Base-by-base conservation (phyloP, 2,888 invertebrate genomes). In the Nephrocerus scutellatus region DNA sequence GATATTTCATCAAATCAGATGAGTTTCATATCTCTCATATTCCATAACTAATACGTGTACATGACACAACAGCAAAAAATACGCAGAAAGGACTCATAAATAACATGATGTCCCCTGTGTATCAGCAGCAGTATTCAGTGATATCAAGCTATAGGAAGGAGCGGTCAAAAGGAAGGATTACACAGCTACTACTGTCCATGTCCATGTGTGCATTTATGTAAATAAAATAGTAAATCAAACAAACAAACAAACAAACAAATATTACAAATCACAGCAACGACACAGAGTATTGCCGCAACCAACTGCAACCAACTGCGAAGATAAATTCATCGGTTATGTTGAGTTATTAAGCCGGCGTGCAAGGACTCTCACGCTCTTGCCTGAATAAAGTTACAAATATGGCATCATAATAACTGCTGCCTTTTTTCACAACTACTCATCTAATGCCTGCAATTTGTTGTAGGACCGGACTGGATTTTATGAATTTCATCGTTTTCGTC, bases 291-390 rank as follows among this genome's bases (percentile, higher is more conserved):
- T 10, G 18, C 8, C n/a, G 8, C n/a, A 22, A 9, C 23, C 23
- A 10, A 8, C n/a, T 22, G 8, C 23, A 10, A 9, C n/a, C 23
- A 22, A 31, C 13, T 32, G 7, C 37, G 39, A 39, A 49, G 51
- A 51, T 51, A 51, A 48, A 50, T 50, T 50, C 46, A 41, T 46
- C 47, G 46, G 50, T 51, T 51, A 51, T 49, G 50, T 50, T 51
- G 51, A 51, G 47, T 50, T 50, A 51, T 51, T 50, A 51, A 50
- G 47, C 41, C 40, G 39, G 37, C 30, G n/a, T n/a, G n/a, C n/a
- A n/a, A n/a, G n/a, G n/a, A n/a, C n/a, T n/a, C n/a, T n/a, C n/a
- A n/a, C n/a, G n/a, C n/a, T n/a, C n/a, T n/a, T n/a, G n/a, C n/a
- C n/a, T n/a, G n/a, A n/a, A n/a, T 29, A 25, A 20, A 38, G 21